Evolutionary conservation across 2,797 vertebrate genomes (phyloP).

Genomic region (Arnoldichthys spilopterus): DNA sequence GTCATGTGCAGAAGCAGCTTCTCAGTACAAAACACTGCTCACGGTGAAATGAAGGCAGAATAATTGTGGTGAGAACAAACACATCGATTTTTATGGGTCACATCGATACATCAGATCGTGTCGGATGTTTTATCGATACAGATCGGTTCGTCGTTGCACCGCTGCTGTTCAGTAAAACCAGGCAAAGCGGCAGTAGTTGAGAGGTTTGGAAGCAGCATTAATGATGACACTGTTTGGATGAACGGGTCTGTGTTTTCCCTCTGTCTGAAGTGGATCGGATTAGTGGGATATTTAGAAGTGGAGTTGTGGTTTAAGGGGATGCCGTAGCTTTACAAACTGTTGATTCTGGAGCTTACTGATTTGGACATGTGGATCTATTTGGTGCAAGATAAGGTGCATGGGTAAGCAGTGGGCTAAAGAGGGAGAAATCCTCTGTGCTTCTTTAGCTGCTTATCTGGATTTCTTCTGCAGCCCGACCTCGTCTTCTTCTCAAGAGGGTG

Average conservation of each 20-base stretch:
- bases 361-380: slow-evolving; percentile 16
- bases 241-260: neutral
- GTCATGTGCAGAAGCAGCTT: no score
- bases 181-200: no score
- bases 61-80: no score
- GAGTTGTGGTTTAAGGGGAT: slow-evolving; percentile 15
- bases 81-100: no score
- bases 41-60: no score
- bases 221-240: neutral
- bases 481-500: slow-evolving; percentile 58
- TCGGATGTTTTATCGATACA: no score
- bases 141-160: no score
- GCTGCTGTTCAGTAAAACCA: no score
- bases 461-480: slow-evolving; percentile 47
- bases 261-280: neutral
- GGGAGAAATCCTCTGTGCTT: slow-evolving; percentile 26
- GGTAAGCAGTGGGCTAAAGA: slow-evolving; percentile 24
- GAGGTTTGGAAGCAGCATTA: no score
- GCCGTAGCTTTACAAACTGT: neutral
- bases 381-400: slow-evolving; percentile 32
- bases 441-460: slow-evolving; percentile 53
- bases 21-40: no score
- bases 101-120: no score
- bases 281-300: neutral
- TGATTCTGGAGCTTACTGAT: slow-evolving; percentile 30